Conservation (phyloP, 1,140 invertebrate genomes). For the Microplitis mediator region DNA sequence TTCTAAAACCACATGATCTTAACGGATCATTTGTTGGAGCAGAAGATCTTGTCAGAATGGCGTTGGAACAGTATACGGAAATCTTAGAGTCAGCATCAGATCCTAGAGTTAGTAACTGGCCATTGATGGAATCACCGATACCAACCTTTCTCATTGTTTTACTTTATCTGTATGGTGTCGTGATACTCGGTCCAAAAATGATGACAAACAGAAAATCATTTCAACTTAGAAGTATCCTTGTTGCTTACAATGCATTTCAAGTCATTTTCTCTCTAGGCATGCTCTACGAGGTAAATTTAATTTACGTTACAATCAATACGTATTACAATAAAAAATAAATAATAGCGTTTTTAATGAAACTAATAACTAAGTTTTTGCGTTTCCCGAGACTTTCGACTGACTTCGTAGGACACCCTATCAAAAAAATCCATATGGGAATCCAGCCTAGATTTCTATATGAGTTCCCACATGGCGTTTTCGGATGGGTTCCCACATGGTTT, state of each 20-base stretch:
- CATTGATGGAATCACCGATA: slow-evolving; percentile 87
- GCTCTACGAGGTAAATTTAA: slow-evolving; percentile 80
- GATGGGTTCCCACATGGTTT: no score
- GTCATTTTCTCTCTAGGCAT: slow-evolving; percentile 85
- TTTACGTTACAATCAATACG: slow-evolving; percentile 10
- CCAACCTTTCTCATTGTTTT: slow-evolving; percentile 84
- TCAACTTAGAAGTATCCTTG: slow-evolving; percentile 77
- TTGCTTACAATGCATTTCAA: slow-evolving; percentile 90
- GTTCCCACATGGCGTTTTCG: no score
- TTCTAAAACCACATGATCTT: slow-evolving; percentile 44
- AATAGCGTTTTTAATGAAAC: no score
- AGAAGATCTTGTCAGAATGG: slow-evolving; percentile 65
- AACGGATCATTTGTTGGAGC: slow-evolving; percentile 57
- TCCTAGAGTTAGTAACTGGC: slow-evolving; percentile 87
- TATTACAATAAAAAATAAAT: no score
- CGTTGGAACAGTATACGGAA: slow-evolving; percentile 66
- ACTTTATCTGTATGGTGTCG: slow-evolving; percentile 80
- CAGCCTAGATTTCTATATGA: no score
- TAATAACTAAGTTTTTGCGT: no score
- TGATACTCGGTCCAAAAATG: slow-evolving; percentile 80
- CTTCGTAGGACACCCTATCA: no score
- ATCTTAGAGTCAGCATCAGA: slow-evolving; percentile 70
- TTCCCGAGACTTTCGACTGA: no score
- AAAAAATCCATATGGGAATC: no score
- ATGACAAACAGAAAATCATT: slow-evolving; percentile 90